phyloP scores from a whole-genome alignment of 1,140 invertebrate species.

The Drepana arcuata region DNA sequence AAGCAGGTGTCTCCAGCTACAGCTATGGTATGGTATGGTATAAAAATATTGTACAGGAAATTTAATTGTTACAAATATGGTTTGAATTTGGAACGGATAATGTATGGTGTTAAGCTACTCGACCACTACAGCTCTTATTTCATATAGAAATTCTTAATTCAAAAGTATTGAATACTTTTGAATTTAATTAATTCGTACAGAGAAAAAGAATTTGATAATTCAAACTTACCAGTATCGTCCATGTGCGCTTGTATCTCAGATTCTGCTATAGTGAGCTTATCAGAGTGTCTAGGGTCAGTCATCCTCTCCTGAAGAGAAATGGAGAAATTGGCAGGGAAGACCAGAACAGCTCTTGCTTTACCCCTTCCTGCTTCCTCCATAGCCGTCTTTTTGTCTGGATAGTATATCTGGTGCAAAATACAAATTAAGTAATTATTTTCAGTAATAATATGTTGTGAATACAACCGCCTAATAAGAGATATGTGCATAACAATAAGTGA shows the following conservation, averaged over 20 bases:
- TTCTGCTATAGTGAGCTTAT: conserved; percentile 78
- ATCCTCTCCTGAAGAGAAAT: conserved; percentile 80
- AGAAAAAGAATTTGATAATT: no score
- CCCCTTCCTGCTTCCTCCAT: conserved; percentile 81
- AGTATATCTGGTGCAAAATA: conserved; percentile 50
- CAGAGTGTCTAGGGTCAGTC: conserved; percentile 77
- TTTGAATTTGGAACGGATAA: no score
- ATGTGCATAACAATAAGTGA: background rate
- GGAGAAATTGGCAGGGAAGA: conserved; percentile 89
- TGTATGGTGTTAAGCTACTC: no score
- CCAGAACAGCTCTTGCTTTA: conserved; percentile 85
- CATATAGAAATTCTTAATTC: no score
- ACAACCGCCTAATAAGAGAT: background rate
- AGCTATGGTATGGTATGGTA: no score
- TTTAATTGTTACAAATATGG: no score
- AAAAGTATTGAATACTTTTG: no score
- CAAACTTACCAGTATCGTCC: conserved; percentile 91
- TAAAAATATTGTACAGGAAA: no score
- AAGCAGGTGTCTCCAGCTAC: no score
- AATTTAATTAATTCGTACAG: no score
- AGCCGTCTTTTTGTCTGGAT: conserved; percentile 73
- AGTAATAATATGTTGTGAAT: background rate
- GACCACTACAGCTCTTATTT: no score
- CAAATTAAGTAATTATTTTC: background rate
- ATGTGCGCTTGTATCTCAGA: conserved; percentile 85